Base-by-base conservation (phyloP, 2,113 vertebrate species). In the Plectropomus leopardus region DNA sequence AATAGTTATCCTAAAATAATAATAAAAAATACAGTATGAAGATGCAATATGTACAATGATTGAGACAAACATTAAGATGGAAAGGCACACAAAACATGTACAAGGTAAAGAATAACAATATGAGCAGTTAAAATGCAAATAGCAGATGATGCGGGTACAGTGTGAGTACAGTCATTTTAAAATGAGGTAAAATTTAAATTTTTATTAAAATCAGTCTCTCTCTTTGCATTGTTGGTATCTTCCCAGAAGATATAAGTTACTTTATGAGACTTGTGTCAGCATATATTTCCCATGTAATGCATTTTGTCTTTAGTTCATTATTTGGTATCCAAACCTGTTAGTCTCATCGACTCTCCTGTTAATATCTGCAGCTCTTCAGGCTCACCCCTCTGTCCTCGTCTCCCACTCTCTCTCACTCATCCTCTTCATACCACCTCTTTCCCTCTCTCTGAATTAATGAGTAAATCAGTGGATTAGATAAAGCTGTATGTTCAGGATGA, bases 401-500 rank as follows among this genome's bases (percentile, higher is more conserved):
- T 55, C 84, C 19, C 28, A 51, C 78, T 80, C 64, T 72, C 85
- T 74, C 58, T 78, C 76, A 19, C 65, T 82, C 84, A 45, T 77
- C 79, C 87, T 70, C 89, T 81, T 87, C 70, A 84, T 30, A 59
- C 55, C 51, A 44, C 42, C 42, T 57, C 28, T 59, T 42, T 63
- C 73, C 32, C 59, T 72, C 70, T 65, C 80, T 68, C 77, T 58
- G 71, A 78, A 74, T 80, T 85, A 82, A 87, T 75, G 78, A 89
- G 82, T 71, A 60, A 81, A 76, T 88, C 63, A 58, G 67, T 67
- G 34, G 70, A 89, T 89, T 47, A 72, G 75, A 82, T 86, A 78
- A 80, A 86, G 61, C 65, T 47, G 34, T 44, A 69, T 19, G 47
- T 51, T 48, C 57, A 83, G 50, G 34, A 65, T 55, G 54, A 80